These are phyloP conservation scores for Pangasianodon gigas DNA, from an alignment of 2,113 vertebrate species.

Conservation along the genomic window DNA sequence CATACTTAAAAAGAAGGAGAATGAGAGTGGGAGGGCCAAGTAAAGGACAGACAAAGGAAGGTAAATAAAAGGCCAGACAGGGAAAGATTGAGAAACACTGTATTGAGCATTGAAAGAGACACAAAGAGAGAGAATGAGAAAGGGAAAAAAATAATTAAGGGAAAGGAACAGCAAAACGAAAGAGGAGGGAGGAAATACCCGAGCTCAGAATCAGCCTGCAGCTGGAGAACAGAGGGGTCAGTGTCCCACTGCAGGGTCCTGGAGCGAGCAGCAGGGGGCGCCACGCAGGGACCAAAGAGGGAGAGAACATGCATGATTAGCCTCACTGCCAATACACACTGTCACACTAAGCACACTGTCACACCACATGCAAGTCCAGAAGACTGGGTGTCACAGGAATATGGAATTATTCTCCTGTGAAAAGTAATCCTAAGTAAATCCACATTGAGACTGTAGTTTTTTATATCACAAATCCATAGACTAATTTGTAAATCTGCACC, in stretches of 20 bases:
- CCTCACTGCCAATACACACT: slow-evolving; percentile 62
- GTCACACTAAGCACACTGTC: slow-evolving; percentile 37
- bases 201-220: slow-evolving; percentile 96
- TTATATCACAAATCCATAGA: not conserved
- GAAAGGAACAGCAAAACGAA: slow-evolving; percentile 35
- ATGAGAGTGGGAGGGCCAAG: slow-evolving; percentile 37
- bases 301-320: slow-evolving; percentile 82
- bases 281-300: slow-evolving; percentile 69
- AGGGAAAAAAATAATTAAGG: slow-evolving; percentile 9
- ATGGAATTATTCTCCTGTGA: not conserved
- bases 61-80: slow-evolving; percentile 37
- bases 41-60: slow-evolving; percentile 24
- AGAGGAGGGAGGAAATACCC: slow-evolving; percentile 84
- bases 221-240: slow-evolving; percentile 98
- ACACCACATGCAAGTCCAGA: slow-evolving; percentile 43
- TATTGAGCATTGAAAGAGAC: slow-evolving; percentile 4
- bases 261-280: slow-evolving; percentile 74
- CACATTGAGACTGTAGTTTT: not conserved
- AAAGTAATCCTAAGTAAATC: not conserved
- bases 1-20: slow-evolving; percentile 52
- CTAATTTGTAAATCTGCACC: not conserved
- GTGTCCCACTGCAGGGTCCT: slow-evolving; percentile 99
- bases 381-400: slow-evolving; percentile 27
- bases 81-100: slow-evolving; percentile 10
- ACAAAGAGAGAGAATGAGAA: slow-evolving; percentile 13